Evolutionary conservation across 2,888 invertebrate genomes (phyloP), one percentile per base, ranked within the genome.

Genomic region (Sphinx pinastri): DNA sequence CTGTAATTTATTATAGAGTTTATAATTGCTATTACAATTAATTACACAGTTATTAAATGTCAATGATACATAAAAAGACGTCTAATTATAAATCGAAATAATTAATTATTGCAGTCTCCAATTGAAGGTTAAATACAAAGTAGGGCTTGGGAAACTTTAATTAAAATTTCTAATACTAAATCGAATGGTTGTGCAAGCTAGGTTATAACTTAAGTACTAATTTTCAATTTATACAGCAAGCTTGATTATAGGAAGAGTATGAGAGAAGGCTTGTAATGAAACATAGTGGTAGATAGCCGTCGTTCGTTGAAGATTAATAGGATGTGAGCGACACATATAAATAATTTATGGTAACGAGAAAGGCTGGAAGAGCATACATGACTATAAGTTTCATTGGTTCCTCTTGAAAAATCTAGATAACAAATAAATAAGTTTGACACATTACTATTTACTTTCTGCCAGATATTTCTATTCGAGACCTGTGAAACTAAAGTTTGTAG

Each of bases 121-220:
- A 49, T 12, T 8, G 63, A 63, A 63, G 49, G 63, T 63, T 63
- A 63, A 63, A 49, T 12, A 63, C 12, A 47, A 63, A 49, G 63
- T 63, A 63, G 49, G 5, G 45, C 63, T 63, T 49, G 49, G 63
- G 13, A 63, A 63, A 63, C 47, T 55, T 25, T 63, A 63, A 63
- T 63, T 63, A 63, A 63, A 63, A 63, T 63, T 63, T 49, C 63
- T 63, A 47, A 49, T 63, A 49, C 49, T 49, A 63, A 63, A 63
- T 63, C 63, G 63, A 63, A 49, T 19, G 63, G 49, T 19, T 47
- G 47, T 19, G 19, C 49, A 19, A 16, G 13, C 49, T 49, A 63
- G 7, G 19, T 19, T 12, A 47, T 63, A 49, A 63, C 12, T 63
- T 63, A 49, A 19, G 63, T 63, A 63, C 19, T 63, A 63, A 63